Conservation (phyloP, 2,113 vertebrate species). For the human region GRCh38 chr3:113755001-113755500, state of each 20-base stretch:
- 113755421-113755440: too few relatives aligned
- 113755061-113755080: conserved; percentile 15
- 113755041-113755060: conserved; percentile 25
- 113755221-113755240: neutral
- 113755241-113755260: neutral
- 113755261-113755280: neutral
- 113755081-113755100: neutral
- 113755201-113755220: neutral
- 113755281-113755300: neutral
- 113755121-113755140: neutral
- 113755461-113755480: too few relatives aligned
- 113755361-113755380: too few relatives aligned
- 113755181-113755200: neutral
- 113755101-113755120: neutral
- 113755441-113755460: too few relatives aligned
- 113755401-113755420: too few relatives aligned
- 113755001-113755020: neutral
- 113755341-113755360: too few relatives aligned
- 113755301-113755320: neutral
- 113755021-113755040: neutral
- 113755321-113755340: too few relatives aligned
- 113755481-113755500: too few relatives aligned
- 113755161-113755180: neutral
- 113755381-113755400: too few relatives aligned
- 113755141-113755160: neutral